A percentile compares a stretch with the other conserved stretches of the same genome.
Conservation (phyloP, 2,888 invertebrate genomes). For the Hypena proboscidalis region DNA sequence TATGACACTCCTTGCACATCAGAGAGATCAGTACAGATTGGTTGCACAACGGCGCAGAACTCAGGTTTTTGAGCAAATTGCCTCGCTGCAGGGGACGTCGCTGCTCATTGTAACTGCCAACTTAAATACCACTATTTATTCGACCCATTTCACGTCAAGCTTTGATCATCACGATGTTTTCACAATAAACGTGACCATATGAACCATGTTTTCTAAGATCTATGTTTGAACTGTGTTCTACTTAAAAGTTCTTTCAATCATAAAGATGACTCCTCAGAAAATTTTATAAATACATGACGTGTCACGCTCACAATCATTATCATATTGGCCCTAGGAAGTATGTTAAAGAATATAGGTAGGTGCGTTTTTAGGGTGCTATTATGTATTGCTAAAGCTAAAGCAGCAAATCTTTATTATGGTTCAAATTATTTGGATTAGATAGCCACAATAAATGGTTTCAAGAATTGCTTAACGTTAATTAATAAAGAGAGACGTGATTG, state of each 20-base stretch:
- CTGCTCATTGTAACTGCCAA: constrained; percentile 29
- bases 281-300: no score
- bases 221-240: no score
- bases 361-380: no score
- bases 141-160: constrained; percentile 10
- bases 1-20: background rate
- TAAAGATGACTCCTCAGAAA: no score
- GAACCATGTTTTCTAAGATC: no score
- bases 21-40: constrained; percentile 7
- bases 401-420: no score
- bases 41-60: constrained; percentile 27
- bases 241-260: no score
- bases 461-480: background rate
- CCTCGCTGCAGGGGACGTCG: constrained; percentile 38
- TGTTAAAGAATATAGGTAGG: no score
- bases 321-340: no score
- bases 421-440: background rate
- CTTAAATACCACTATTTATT: constrained; percentile 42
- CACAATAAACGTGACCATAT: constrained; percentile 16
- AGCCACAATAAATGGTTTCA: background rate
- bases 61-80: constrained; percentile 43
- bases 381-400: no score
- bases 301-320: no score
- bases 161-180: constrained; percentile 13
- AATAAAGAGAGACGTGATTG: background rate